These are phyloP conservation scores for Pandemis cinnamomeana DNA, from an alignment of 2,888 invertebrate genomes.

Conservation along the genomic window DNA sequence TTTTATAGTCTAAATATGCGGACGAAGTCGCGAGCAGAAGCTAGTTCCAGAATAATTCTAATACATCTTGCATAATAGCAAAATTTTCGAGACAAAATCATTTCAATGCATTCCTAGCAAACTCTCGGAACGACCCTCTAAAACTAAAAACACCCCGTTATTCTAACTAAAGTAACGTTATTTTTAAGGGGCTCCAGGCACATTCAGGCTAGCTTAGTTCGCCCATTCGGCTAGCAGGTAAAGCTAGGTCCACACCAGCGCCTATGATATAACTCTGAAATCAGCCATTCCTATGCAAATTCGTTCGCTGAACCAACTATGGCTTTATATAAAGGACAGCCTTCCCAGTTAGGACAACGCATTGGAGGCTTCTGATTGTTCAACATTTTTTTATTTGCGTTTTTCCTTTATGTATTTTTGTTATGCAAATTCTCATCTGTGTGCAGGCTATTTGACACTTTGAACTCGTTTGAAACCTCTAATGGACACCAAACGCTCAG, in stretches of 20 bases:
- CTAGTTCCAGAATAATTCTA: no score
- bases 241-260: constrained; percentile 41
- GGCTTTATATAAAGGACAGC: constrained; percentile 39
- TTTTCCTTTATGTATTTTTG: no score
- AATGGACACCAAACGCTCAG: no score
- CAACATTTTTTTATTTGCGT: no score
- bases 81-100: no score
- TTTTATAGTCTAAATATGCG: no score
- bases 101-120: constrained; percentile 7
- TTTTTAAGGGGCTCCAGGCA: constrained; percentile 37
- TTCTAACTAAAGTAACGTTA: constrained; percentile 38
- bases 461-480: no score
- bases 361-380: constrained; percentile 6
- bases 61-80: no score
- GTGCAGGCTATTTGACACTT: no score
- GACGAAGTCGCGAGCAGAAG: no score
- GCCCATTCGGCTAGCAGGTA: constrained; percentile 26
- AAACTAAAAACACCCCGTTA: constrained; percentile 33
- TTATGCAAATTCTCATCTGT: no score
- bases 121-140: constrained; percentile 9
- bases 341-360: constrained; percentile 17
- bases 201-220: constrained; percentile 22
- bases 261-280: constrained; percentile 43
- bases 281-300: constrained; percentile 44
- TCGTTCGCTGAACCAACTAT: constrained; percentile 42